A percentile compares a stretch with the other conserved stretches of the same genome.
phyloP scores from a whole-genome alignment of 2,888 invertebrate species.

The Tholera decimalis region DNA sequence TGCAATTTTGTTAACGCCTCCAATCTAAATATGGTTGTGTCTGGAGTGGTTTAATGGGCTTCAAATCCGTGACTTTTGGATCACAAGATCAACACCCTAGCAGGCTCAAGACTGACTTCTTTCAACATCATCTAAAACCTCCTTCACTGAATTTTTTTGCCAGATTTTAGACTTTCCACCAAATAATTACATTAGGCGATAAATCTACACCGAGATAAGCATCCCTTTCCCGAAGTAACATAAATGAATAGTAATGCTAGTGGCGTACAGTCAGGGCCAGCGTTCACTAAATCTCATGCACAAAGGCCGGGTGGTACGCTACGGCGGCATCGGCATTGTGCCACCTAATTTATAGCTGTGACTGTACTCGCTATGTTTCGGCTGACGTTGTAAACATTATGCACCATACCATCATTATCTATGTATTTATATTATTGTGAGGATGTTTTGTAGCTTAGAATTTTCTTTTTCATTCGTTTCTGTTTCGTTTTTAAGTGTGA shows the following conservation, averaged over 20 bases:
- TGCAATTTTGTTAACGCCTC: too few species aligned
- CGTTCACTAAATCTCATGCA: slow-evolving; percentile 65
- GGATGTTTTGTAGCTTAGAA: background rate
- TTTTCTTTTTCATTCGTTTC: background rate
- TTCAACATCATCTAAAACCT: too few species aligned
- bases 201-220: slow-evolving; percentile 29
- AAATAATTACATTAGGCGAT: background rate
- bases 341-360: slow-evolving; percentile 62
- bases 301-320: slow-evolving; percentile 56
- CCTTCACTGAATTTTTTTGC: background rate
- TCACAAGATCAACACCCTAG: too few species aligned
- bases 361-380: slow-evolving; percentile 62
- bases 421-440: slow-evolving; percentile 34
- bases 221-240: slow-evolving; percentile 57
- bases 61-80: too few species aligned
- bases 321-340: slow-evolving; percentile 51
- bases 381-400: slow-evolving; percentile 49
- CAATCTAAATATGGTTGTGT: too few species aligned
- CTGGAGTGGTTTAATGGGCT: too few species aligned
- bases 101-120: too few species aligned
- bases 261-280: slow-evolving; percentile 67
- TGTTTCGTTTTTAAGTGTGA: background rate
- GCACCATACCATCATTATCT: slow-evolving; percentile 40
- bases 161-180: background rate
- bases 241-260: slow-evolving; percentile 65